Evolutionary conservation across 2,797 vertebrate genomes (phyloP).

Genomic region (Apodemus agrarius): DNA sequence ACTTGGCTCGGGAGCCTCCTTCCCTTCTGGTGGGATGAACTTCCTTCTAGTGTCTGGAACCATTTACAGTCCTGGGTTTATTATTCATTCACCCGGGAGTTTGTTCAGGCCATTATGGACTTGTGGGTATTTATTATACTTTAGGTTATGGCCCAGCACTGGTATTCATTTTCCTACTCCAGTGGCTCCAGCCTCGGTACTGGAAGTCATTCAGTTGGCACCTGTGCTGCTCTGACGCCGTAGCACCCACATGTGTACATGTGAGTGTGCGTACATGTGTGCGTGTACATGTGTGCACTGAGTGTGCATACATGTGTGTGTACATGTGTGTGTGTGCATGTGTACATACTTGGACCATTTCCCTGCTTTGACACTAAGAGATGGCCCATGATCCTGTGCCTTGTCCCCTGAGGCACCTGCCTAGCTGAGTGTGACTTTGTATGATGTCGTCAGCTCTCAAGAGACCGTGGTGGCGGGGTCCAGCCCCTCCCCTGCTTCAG

Average conservation of each 20-base stretch:
- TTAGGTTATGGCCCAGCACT: neutral
- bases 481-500: neutral
- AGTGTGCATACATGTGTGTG: too few species aligned
- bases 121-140: neutral
- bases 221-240: neutral
- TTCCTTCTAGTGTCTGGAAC: neutral
- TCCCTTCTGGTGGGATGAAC: neutral
- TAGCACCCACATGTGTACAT: fast-evolving
- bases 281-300: too few species aligned
- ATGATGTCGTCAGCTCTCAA: too few species aligned
- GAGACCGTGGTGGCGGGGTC: neutral
- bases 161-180: neutral
- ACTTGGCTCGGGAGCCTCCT: neutral
- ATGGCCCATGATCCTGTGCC: neutral
- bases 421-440: neutral
- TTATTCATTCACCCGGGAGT: neutral
- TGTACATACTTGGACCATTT: neutral
- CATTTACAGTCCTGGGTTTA: neutral
- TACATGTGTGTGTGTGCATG: too few species aligned
- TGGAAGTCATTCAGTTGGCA: neutral
- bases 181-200: neutral
- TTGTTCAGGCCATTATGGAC: neutral
- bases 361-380: neutral
- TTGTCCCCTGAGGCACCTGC: neutral
- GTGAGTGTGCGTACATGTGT: too few species aligned